Evolutionary conservation across 2,113 vertebrate genomes (phyloP).

Genomic region (Hippopotamus amphibius): DNA sequence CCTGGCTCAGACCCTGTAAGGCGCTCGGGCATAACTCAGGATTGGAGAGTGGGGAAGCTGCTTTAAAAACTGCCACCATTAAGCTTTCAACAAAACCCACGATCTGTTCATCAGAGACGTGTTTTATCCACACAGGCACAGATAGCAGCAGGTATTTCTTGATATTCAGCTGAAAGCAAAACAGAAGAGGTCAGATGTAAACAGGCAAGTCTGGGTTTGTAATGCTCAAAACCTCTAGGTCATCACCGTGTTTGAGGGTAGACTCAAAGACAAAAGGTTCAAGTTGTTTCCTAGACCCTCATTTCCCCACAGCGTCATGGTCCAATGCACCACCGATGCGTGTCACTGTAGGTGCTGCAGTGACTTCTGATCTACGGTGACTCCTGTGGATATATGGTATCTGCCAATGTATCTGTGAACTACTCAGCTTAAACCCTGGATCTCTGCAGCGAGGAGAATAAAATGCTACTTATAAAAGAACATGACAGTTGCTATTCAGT

Average conservation of each 20-base stretch:
- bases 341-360: not conserved
- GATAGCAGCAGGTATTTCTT: constrained; percentile 89
- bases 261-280: not conserved
- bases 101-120: constrained; percentile 94
- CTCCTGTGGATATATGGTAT: too few relatives aligned
- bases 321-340: not conserved
- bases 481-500: not conserved
- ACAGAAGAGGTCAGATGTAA: constrained; percentile 53
- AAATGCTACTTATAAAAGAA: constrained; percentile 44
- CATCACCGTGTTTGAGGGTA: not conserved
- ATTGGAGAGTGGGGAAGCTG: constrained; percentile 64
- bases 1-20: constrained; percentile 91
- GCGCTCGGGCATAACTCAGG: constrained; percentile 86
- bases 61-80: constrained; percentile 90
- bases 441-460: constrained; percentile 10
- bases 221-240: not conserved
- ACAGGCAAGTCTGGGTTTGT: constrained; percentile 9
- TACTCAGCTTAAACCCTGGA: not conserved
- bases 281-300: not conserved
- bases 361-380: not conserved
- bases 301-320: not conserved
- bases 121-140: constrained; percentile 93
- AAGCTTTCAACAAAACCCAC: constrained; percentile 90
- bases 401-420: not conserved
- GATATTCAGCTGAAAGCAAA: constrained; percentile 87